phyloP scores from a whole-genome alignment of 2,888 invertebrate species.

The Nomada hirtipes region DNA sequence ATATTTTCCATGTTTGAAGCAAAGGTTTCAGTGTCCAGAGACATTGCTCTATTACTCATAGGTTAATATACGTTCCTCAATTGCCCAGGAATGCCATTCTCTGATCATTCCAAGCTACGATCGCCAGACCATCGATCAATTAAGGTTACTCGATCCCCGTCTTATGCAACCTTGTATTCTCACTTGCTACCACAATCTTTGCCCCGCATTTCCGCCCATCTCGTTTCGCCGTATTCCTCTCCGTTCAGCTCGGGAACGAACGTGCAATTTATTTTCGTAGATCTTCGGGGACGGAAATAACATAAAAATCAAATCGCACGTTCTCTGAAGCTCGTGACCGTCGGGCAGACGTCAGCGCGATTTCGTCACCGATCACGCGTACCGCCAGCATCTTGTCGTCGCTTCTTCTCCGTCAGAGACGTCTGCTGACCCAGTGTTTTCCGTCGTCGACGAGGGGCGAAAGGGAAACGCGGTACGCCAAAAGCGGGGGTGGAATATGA shows the following conservation, averaged over 20 bases:
- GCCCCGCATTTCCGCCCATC: background rate
- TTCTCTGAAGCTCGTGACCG: background rate
- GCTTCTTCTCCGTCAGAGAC: slow-evolving; percentile 15
- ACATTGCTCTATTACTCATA: background rate
- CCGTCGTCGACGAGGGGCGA: slow-evolving; percentile 28
- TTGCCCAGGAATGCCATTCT: background rate
- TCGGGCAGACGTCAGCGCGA: background rate
- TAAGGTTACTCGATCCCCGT: slow-evolving; percentile 2
- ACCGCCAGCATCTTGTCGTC: background rate
- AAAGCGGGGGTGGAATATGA: slow-evolving; percentile 77
- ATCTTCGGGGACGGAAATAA: background rate
- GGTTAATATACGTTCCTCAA: background rate
- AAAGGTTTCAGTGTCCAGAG: background rate
- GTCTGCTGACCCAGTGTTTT: slow-evolving; percentile 26
- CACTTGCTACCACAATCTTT: background rate
- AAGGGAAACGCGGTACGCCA: slow-evolving; percentile 20
- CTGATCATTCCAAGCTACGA: background rate
- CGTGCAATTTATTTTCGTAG: background rate
- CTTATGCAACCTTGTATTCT: background rate
- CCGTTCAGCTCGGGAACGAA: background rate
- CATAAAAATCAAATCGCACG: background rate
- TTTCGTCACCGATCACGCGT: slow-evolving; percentile 27
- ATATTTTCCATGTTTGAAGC: too few species aligned
- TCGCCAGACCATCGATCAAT: slow-evolving; percentile 24
- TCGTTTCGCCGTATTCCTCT: background rate